These are phyloP conservation scores for Paralvinella palmiformis DNA, from an alignment of 1,140 invertebrate species.

Conservation along the genomic window DNA sequence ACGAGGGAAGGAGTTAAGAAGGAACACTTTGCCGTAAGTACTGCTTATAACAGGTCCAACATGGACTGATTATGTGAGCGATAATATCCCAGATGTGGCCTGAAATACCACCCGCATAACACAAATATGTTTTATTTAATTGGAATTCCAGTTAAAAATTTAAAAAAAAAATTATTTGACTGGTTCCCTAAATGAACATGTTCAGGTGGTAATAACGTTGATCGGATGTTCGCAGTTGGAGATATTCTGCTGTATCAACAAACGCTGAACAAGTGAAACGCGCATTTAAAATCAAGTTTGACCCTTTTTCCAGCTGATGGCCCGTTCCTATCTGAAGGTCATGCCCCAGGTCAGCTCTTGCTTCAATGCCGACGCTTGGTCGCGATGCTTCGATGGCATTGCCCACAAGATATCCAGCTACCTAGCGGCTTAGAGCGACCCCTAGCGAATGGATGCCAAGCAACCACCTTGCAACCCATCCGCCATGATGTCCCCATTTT, in stretches of 20 bases:
- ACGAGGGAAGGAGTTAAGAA: constrained; percentile 8
- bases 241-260: no score
- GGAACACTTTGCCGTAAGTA: constrained; percentile 14
- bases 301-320: constrained; percentile 2
- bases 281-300: background rate
- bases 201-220: no score
- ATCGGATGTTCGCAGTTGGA: no score
- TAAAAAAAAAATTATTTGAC: no score
- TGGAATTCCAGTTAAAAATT: no score
- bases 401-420: constrained; percentile 5
- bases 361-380: constrained; percentile 15
- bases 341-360: constrained; percentile 8
- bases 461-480: no score
- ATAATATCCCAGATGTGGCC: no score
- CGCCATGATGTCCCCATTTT: no score
- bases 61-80: background rate
- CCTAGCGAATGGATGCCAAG: no score
- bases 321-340: constrained; percentile 5
- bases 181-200: background rate
- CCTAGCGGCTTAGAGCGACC: background rate
- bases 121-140: no score
- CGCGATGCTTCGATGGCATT: constrained; percentile 8
- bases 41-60: background rate
- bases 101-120: no score
- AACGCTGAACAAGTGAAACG: background rate